phyloP scores from a whole-genome alignment of 2,888 invertebrate genomes.

The Hololepta plana region DNA sequence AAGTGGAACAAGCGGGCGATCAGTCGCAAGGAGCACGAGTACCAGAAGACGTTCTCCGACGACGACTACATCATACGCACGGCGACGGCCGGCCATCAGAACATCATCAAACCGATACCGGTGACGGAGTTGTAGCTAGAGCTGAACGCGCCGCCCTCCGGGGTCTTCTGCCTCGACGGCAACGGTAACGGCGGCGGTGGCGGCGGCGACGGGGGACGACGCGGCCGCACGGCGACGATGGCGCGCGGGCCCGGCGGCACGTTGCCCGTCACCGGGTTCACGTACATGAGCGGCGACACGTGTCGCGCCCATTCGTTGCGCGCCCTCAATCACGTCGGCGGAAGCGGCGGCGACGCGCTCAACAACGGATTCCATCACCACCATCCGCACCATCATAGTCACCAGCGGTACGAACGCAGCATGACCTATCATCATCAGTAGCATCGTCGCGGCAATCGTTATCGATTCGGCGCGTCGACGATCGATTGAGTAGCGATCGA shows the following conservation, averaged over 20 bases:
- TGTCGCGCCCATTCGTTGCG: conserved; percentile 33
- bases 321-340: conserved; percentile 18
- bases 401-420: too few species aligned
- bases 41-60: conserved; percentile 77
- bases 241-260: conserved; percentile 34
- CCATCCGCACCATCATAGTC: too few species aligned
- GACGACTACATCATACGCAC: conserved; percentile 67
- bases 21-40: conserved; percentile 68
- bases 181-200: conserved; percentile 16
- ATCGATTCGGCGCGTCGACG: too few species aligned
- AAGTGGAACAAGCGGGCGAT: conserved; percentile 59
- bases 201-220: conserved; percentile 28
- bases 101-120: conserved; percentile 52
- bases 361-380: conserved; percentile 25
- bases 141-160: conserved; percentile 72
- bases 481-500: too few species aligned
- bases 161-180: conserved; percentile 51
- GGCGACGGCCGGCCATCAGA: conserved; percentile 37
- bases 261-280: conserved; percentile 56
- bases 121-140: conserved; percentile 93
- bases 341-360: too few species aligned
- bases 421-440: too few species aligned
- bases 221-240: conserved; percentile 25
- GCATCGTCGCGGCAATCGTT: too few species aligned
- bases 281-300: conserved; percentile 51